Base-by-base conservation (phyloP, 2,113 vertebrate species). In the Trinectes maculatus region DNA sequence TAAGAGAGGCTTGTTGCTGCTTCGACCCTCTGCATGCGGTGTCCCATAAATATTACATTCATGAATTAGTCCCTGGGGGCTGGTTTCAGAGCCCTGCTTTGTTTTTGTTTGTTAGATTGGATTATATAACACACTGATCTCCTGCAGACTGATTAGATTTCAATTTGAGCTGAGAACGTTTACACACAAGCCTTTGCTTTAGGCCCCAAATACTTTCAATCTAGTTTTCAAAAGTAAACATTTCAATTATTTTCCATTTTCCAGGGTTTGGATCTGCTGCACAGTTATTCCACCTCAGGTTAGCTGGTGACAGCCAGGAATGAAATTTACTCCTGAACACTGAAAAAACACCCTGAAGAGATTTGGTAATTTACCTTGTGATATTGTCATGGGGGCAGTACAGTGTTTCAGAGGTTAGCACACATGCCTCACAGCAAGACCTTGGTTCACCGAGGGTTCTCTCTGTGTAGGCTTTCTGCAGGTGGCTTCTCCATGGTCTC, bases 31-130 rank as follows among this genome's bases (percentile, higher is more conserved):
- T 55, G 33, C 25, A 31, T 19, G 10, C 37, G n/a, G 4, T 12
- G 7, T 29, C 13, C 10, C 34, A 22, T 39, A 3, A 19, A 52
- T 25, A 22, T 10, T 11, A 57, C 7, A 18, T n/a, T 65, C 43
- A 37, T 44, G 10, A 43, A 16, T 13, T 7, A 51, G 13, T 40
- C 16, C 13, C 26, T 16, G 15, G 21, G 25, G 33, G 2, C 29
- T 28, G 10, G 36, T 8, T 31, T 33, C 24, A 24, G 7, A 26
- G n/a, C n/a, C n/a, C n/a, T n/a, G n/a, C n/a, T n/a, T n/a, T 42
- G 18, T 47, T 61, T 48, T 33, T 61, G 3, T 47, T 57, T 7
- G 48, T 67, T 3, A 21, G 26, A 1, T 52, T 43, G 18, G 29
- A 12, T 51, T 18, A 25, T 15, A 24, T 28, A 3, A 57, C 4